Evolutionary conservation across 2,113 vertebrate genomes (phyloP).

Genomic region (Uria aalge): DNA sequence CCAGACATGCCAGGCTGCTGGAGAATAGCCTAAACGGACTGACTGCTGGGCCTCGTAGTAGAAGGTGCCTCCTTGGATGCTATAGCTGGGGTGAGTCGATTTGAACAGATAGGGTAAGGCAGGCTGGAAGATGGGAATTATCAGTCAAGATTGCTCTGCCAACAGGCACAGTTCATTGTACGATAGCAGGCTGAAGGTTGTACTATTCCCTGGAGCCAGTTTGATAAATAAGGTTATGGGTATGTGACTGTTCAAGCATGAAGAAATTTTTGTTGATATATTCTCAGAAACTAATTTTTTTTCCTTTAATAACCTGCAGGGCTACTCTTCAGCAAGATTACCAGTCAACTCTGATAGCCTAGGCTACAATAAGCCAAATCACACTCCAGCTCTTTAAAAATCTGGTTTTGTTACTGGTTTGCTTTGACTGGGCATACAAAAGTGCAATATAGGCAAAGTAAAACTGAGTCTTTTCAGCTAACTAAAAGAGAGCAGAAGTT

Average conservation of each 20-base stretch:
- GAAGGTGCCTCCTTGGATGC: background rate
- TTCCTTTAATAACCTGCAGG: slow-evolving; percentile 34
- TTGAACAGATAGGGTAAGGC: slow-evolving; percentile 12
- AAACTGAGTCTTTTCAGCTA: slow-evolving; percentile 61
- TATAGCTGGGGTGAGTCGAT: background rate
- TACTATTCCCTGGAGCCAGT: slow-evolving; percentile 24
- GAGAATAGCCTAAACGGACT: background rate
- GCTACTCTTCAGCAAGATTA: slow-evolving; percentile 16
- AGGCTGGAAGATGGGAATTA: background rate
- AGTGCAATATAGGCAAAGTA: slow-evolving; percentile 51
- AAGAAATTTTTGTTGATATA: slow-evolving; percentile 61
- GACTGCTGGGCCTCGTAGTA: background rate
- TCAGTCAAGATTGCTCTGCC: slow-evolving; percentile 35
- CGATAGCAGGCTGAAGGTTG: background rate
- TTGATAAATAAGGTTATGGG: slow-evolving; percentile 53
- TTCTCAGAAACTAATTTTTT: slow-evolving; percentile 49
- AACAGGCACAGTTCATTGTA: slow-evolving; percentile 4
- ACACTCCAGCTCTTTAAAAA: slow-evolving; percentile 16
- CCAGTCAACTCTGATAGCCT: slow-evolving; percentile 5
- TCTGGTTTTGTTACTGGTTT: slow-evolving; percentile 5
- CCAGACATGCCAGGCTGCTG: background rate
- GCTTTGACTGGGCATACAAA: slow-evolving; percentile 42
- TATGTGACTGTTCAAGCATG: slow-evolving; percentile 34
- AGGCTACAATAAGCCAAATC: slow-evolving; percentile 30
- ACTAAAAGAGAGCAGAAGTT: slow-evolving; percentile 60